Conservation (phyloP, 2,888 invertebrate genomes). For the Oscheius sp. region DNA sequence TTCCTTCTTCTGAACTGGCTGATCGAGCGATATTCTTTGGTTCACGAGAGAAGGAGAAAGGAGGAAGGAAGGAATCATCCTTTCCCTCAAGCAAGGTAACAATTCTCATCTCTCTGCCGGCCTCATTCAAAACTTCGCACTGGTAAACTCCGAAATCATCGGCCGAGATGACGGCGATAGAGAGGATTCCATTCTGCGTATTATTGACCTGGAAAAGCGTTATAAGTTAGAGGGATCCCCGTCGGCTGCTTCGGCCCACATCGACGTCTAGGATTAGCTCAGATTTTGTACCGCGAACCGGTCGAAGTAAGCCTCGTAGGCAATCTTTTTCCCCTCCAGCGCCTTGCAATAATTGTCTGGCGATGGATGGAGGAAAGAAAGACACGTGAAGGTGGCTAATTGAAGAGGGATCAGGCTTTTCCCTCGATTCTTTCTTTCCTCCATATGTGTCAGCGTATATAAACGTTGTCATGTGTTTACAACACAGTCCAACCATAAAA, state of each 20-base stretch:
- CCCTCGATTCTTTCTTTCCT: not conserved
- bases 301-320: too few species aligned
- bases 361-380: constrained; percentile 3
- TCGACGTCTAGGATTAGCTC: constrained; percentile 29
- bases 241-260: not conserved
- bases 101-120: constrained; percentile 86
- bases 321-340: constrained; percentile 7
- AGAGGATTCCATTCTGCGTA: constrained; percentile 37
- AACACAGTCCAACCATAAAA: not conserved
- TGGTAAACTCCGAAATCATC: constrained; percentile 83
- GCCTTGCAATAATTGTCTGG: constrained; percentile 5
- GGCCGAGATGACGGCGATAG: constrained; percentile 33
- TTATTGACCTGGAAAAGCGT: constrained; percentile 34
- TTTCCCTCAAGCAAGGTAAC: constrained; percentile 9
- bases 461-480: not conserved
- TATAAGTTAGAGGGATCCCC: too few species aligned
- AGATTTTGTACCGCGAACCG: constrained; percentile 21
- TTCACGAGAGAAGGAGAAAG: constrained; percentile 14
- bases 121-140: constrained; percentile 88
- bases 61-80: constrained; percentile 55
- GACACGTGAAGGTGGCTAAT: not conserved
- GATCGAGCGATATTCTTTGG: constrained; percentile 1
- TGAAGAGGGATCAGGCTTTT: not conserved
- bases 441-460: not conserved
- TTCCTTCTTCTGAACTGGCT: not conserved